phyloP scores from a whole-genome alignment of 2,797 vertebrate genomes.

The Hapalemur alaotrensis region DNA sequence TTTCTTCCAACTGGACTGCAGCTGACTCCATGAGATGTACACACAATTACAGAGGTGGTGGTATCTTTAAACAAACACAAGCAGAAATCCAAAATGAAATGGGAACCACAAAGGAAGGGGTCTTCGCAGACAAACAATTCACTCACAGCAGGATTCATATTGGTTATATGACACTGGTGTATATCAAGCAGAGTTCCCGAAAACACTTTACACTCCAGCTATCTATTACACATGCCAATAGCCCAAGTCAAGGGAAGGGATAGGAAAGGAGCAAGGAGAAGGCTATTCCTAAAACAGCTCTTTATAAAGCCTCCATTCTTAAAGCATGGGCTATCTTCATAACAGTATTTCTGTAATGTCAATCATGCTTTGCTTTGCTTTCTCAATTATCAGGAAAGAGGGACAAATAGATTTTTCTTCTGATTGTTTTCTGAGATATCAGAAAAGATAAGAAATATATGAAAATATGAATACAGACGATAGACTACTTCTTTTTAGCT shows the following conservation, averaged over 20 bases:
- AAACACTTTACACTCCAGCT: slow-evolving; percentile 3
- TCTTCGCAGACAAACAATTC: slow-evolving; percentile 50
- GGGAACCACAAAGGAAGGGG: slow-evolving; percentile 46
- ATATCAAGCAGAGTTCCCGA: slow-evolving; percentile 44
- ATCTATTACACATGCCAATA: neutral
- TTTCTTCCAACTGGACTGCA: slow-evolving; percentile 37
- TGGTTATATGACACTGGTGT: slow-evolving; percentile 49
- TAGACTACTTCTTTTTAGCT: neutral
- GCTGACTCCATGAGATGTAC: slow-evolving; percentile 39
- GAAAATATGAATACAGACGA: neutral
- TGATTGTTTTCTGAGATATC: neutral
- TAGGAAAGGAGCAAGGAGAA: neutral
- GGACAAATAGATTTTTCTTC: neutral
- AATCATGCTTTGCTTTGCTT: neutral
- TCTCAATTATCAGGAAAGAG: neutral
- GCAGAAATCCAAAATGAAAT: slow-evolving; percentile 61
- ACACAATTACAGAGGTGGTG: neutral
- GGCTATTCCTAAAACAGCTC: neutral
- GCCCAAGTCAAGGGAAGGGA: neutral
- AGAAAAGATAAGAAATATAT: neutral
- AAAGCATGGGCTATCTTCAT: neutral
- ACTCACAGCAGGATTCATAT: slow-evolving; percentile 56
- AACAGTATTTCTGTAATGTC: neutral
- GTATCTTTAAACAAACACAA: slow-evolving; percentile 66
- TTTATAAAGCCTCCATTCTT: neutral